Conservation (phyloP, 92 coral and sea anemone species). For the Plumapathes pennacea region DNA sequence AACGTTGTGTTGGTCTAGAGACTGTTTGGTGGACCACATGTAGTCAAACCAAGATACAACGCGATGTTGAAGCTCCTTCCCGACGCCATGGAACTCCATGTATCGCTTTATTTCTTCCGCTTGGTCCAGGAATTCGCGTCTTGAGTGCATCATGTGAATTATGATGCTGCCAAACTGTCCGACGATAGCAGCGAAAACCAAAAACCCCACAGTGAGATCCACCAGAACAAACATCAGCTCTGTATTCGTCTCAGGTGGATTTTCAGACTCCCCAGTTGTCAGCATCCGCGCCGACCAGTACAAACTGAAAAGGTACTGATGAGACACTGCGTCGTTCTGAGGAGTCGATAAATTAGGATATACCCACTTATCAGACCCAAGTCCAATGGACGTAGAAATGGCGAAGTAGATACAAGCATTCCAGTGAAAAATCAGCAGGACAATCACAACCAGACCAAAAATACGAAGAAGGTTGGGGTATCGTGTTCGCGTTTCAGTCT, state of each 20-base stretch:
- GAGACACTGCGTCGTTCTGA: conserved; percentile 38
- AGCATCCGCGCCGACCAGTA: conserved; percentile 79
- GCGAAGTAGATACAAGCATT: conserved; percentile 80
- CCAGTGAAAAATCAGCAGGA: conserved; percentile 83
- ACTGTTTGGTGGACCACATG: conserved; percentile 75
- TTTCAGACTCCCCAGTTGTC: conserved; percentile 77
- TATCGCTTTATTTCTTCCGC: conserved; percentile 68
- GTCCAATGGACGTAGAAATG: conserved; percentile 69
- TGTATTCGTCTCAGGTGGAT: conserved; percentile 74
- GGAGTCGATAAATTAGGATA: conserved; percentile 59
- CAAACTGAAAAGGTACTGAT: conserved; percentile 79
- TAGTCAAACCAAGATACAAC: conserved; percentile 87
- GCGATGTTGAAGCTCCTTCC: conserved; percentile 63
- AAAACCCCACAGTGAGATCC: conserved; percentile 63
- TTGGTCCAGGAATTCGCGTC: conserved; percentile 67
- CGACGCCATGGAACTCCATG: conserved; percentile 58
- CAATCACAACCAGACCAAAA: conserved; percentile 38
- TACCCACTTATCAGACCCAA: conserved; percentile 88
- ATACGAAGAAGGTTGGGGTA: conserved; percentile 64
- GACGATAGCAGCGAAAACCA: conserved; percentile 78
- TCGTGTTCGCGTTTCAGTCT: conserved; percentile 57
- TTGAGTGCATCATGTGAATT: conserved; percentile 61
- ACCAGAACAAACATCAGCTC: conserved; percentile 72
- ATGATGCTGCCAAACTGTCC: conserved; percentile 88
- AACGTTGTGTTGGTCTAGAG: conserved; percentile 62